These are phyloP conservation scores for Plecotus auritus DNA, from an alignment of 2,113 vertebrate species.

Conservation along the genomic window DNA sequence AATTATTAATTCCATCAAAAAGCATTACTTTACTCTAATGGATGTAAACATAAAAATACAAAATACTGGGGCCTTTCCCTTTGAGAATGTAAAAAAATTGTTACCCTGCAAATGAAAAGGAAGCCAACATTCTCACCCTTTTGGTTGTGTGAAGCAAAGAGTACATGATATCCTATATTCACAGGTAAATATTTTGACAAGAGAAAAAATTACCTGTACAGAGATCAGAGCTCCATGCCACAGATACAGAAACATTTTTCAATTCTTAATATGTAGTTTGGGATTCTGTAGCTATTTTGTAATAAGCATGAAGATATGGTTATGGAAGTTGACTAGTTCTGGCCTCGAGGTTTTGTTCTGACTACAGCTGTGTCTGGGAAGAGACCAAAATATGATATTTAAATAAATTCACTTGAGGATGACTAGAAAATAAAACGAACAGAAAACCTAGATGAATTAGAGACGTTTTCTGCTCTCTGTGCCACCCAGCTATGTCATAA, in stretches of 20 bases:
- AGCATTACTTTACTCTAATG: not conserved
- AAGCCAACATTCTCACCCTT: not conserved
- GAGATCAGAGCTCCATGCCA: not conserved
- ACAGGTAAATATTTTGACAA: constrained; percentile 1
- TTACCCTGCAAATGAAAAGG: not conserved
- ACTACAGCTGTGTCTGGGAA: not conserved
- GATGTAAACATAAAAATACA: not conserved
- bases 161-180: not conserved
- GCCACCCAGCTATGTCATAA: not conserved
- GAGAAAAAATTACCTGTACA: not conserved
- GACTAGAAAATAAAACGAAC: not conserved
- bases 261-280: not conserved
- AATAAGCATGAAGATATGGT: not conserved
- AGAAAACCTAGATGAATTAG: not conserved
- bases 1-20: not conserved
- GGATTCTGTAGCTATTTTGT: not conserved
- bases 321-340: not conserved
- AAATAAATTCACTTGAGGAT: not conserved
- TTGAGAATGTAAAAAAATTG: not conserved
- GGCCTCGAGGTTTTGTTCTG: not conserved
- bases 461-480: not conserved
- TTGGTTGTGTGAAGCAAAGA: not conserved
- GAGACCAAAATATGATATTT: not conserved
- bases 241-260: not conserved
- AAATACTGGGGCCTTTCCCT: not conserved